phyloP scores from a whole-genome alignment of 2,113 vertebrate species.

The Sinocyclocheilus maitianheensis region DNA sequence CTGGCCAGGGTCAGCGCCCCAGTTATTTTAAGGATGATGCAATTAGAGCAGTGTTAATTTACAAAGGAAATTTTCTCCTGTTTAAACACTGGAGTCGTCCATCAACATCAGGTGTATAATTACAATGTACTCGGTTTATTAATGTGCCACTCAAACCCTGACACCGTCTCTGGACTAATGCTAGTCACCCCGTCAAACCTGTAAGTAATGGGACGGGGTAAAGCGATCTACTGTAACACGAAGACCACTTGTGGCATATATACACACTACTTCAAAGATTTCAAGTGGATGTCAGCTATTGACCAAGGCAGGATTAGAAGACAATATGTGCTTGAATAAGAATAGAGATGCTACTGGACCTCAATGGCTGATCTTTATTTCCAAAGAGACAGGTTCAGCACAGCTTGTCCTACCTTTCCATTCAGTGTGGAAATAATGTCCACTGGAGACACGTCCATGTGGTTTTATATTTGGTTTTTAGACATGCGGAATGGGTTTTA shows the following conservation, averaged over 20 bases:
- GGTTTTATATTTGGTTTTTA: background rate
- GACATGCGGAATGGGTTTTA: background rate
- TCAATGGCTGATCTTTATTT: slow-evolving; percentile 39
- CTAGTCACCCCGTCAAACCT: slow-evolving; percentile 54
- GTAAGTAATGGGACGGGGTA: slow-evolving; percentile 63
- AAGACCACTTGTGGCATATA: slow-evolving; percentile 67
- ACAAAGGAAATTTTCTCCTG: slow-evolving; percentile 38
- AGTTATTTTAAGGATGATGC: slow-evolving; percentile 52
- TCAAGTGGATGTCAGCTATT: slow-evolving; percentile 67
- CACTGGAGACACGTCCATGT: background rate
- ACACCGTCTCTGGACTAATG: background rate
- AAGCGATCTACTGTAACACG: slow-evolving; percentile 68
- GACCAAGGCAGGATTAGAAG: slow-evolving; percentile 51
- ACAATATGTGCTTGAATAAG: slow-evolving; percentile 54
- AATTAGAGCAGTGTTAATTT: slow-evolving; percentile 58
- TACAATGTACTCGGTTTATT: slow-evolving; percentile 43
- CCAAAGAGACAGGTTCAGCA: slow-evolving; percentile 19
- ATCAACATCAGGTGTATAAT: slow-evolving; percentile 44
- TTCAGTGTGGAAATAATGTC: background rate
- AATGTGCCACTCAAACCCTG: slow-evolving; percentile 47
- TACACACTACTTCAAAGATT: slow-evolving; percentile 68
- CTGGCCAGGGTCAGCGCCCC: slow-evolving; percentile 41
- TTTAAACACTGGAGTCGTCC: slow-evolving; percentile 50
- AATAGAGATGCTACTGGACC: slow-evolving; percentile 33
- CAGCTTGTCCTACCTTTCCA: slow-evolving; percentile 1